Evolutionary conservation across 2,888 invertebrate genomes (phyloP).

Genomic region (Terebella lapidaria): DNA sequence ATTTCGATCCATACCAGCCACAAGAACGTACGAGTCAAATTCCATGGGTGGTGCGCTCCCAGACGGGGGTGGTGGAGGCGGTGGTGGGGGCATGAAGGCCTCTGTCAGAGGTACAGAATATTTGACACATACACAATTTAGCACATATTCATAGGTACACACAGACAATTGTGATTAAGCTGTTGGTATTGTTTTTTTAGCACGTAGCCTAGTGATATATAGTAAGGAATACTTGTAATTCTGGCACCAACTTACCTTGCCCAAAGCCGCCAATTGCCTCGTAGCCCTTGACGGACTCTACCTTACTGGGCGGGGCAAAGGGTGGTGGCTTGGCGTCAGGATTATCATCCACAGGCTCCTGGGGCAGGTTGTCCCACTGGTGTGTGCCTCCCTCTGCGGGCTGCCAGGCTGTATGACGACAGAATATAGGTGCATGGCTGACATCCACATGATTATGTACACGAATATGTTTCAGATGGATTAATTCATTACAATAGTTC

Average conservation of each 20-base stretch:
- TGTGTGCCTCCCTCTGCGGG: not conserved
- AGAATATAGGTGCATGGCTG: too few species aligned
- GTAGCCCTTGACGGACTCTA: not conserved
- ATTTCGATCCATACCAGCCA: too few species aligned
- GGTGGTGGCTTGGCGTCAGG: not conserved
- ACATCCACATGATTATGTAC: too few species aligned
- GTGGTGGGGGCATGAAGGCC: conserved; percentile 7
- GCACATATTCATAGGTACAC: too few species aligned
- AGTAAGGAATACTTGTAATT: too few species aligned
- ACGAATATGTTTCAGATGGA: too few species aligned
- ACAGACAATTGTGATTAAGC: too few species aligned
- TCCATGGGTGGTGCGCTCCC: conserved; percentile 12
- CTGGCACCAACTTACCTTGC: not conserved
- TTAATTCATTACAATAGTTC: too few species aligned
- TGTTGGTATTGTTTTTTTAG: too few species aligned
- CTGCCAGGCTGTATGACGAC: not conserved
- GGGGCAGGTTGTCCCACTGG: conserved; percentile 1
- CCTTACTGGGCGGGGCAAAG: not conserved
- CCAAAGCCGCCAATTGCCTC: not conserved
- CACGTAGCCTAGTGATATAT: too few species aligned
- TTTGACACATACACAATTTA: too few species aligned
- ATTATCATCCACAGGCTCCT: not conserved
- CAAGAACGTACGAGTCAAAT: conserved; percentile 10
- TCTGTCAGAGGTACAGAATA: not conserved
- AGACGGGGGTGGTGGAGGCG: conserved; percentile 9